These are phyloP conservation scores for Venustaconcha ellipsiformis DNA, from an alignment of 1,140 invertebrate genomes.

Conservation along the genomic window DNA sequence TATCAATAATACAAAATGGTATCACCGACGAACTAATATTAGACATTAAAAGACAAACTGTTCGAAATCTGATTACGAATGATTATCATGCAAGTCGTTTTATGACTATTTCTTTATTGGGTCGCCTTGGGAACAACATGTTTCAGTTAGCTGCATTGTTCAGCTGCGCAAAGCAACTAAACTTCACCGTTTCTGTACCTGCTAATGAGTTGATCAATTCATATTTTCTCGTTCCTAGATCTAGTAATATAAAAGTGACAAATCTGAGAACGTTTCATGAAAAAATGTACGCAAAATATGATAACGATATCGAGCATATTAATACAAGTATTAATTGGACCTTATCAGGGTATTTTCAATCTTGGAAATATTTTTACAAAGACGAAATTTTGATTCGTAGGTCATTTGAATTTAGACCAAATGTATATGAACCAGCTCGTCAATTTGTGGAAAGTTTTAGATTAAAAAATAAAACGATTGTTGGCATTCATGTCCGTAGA, in stretches of 20 bases:
- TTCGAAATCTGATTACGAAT: no score
- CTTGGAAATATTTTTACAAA: conserved; percentile 41
- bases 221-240: conserved; percentile 5
- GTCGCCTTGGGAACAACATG: conserved; percentile 39
- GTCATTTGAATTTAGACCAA: conserved; percentile 33
- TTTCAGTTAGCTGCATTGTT: conserved; percentile 38
- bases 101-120: conserved; percentile 14
- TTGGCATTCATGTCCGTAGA: conserved; percentile 30
- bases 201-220: conserved; percentile 8
- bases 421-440: conserved; percentile 16
- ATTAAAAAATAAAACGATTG: neutral
- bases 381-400: conserved; percentile 5
- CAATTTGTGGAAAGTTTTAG: conserved; percentile 12
- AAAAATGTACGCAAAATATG: neutral
- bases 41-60: no score
- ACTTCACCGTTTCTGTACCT: conserved; percentile 19
- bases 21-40: no score
- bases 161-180: conserved; percentile 23
- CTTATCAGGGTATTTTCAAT: conserved; percentile 42
- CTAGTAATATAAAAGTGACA: neutral
- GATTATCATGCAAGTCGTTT: neutral
- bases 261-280: neutral
- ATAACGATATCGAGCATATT: neutral
- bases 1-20: no score
- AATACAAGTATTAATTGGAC: conserved; percentile 15